phyloP scores from a whole-genome alignment of 2,797 vertebrate species.

The Pseudochromis fuscus region DNA sequence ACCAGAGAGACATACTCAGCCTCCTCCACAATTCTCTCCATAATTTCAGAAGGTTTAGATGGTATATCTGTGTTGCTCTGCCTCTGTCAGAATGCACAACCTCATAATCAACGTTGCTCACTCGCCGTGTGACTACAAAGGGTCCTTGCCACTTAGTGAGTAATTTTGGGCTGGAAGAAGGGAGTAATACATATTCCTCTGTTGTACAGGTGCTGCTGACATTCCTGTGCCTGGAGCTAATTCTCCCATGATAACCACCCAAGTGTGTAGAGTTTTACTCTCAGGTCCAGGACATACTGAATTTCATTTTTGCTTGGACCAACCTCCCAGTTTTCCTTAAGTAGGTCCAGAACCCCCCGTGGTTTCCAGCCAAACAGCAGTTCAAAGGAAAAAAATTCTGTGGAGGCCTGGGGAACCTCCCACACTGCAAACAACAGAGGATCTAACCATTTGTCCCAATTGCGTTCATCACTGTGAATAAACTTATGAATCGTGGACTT shows the following conservation, averaged over 20 bases:
- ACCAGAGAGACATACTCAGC: conserved; percentile 6
- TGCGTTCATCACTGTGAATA: neutral
- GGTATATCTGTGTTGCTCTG: neutral
- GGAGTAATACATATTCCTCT: neutral
- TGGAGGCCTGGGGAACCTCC: neutral
- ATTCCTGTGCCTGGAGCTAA: conserved; percentile 8
- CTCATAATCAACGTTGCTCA: neutral
- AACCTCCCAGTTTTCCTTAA: neutral
- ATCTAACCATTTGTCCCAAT: too few species aligned
- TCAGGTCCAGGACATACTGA: neutral
- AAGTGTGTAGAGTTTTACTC: too few species aligned
- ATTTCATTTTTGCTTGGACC: neutral
- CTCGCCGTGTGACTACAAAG: neutral
- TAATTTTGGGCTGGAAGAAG: neutral
- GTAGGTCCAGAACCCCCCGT: neutral
- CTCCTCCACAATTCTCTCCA: too few species aligned
- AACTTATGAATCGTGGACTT: neutral
- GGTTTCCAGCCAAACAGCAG: neutral
- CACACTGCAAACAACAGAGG: neutral
- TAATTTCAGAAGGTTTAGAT: conserved; percentile 2
- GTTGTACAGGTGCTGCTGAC: neutral
- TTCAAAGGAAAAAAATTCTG: neutral
- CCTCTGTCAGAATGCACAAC: neutral
- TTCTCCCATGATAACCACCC: neutral
- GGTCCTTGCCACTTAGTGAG: neutral